Percentiles rank a stretch among this genome's conserved stretches.
phyloP scores from a whole-genome alignment of 2,113 vertebrate species.

The Myocastor coypus region DNA sequence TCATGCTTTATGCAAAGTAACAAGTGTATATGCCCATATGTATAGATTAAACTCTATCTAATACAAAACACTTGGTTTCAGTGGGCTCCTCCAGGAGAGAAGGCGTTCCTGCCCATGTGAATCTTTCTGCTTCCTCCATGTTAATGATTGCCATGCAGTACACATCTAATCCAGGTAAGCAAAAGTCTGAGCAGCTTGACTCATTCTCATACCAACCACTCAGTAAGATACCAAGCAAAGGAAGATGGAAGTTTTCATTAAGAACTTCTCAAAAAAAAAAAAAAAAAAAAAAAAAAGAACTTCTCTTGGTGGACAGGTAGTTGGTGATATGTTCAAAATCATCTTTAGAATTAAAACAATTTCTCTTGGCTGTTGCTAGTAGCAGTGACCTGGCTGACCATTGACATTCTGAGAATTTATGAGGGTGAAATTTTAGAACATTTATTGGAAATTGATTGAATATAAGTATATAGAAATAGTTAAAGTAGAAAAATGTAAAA shows the following conservation, averaged over 20 bases:
- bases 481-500: conserved; percentile 36
- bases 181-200: background rate
- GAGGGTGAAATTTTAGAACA: conserved; percentile 13
- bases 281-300: too few relatives aligned
- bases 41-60: conserved; percentile 45
- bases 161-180: conserved; percentile 96
- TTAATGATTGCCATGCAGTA: conserved; percentile 99
- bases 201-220: background rate
- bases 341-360: conserved; percentile 46
- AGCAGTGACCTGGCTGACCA: background rate
- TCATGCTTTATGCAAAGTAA: conserved; percentile 28
- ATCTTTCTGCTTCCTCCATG: conserved; percentile 98
- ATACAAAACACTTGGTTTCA: conserved; percentile 81
- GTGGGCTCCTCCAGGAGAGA: conserved; percentile 98
- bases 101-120: conserved; percentile 96
- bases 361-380: background rate
- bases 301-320: background rate
- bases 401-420: conserved; percentile 50
- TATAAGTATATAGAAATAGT: background rate
- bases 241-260: background rate
- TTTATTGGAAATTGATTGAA: conserved; percentile 11
- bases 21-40: background rate
- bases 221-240: background rate
- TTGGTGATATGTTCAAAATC: background rate
- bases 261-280: too few relatives aligned